phyloP scores from a whole-genome alignment of 2,113 vertebrate genomes.

The Gila orcuttii region DNA sequence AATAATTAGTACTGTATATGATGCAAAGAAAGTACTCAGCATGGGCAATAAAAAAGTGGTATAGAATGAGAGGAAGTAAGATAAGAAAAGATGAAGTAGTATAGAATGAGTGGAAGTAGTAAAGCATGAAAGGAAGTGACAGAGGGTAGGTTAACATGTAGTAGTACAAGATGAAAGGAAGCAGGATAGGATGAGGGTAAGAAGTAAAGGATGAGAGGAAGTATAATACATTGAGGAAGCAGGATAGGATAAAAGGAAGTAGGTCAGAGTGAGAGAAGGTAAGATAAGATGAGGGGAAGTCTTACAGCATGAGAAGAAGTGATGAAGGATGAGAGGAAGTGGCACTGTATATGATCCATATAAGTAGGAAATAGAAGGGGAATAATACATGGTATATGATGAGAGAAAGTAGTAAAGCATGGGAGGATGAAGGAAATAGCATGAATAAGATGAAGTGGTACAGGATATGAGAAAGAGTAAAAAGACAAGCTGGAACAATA shows the following conservation, averaged over 20 bases:
- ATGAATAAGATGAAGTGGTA: not conserved
- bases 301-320: not conserved
- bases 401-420: not conserved
- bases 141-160: not conserved
- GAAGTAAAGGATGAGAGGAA: not conserved
- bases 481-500: too few relatives aligned
- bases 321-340: not conserved
- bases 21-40: not conserved
- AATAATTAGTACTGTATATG: not conserved
- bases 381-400: not conserved
- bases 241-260: not conserved
- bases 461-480: not conserved
- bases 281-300: not conserved
- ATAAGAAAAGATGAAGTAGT: not conserved
- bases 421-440: not conserved
- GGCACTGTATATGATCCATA: not conserved
- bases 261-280: not conserved
- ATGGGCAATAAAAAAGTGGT: not conserved
- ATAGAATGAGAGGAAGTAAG: not conserved
- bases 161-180: not conserved
- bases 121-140: not conserved
- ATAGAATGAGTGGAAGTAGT: not conserved
- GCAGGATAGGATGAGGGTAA: not conserved
- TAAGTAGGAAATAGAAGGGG: not conserved
- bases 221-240: not conserved